Evolutionary conservation across 2,113 vertebrate genomes (phyloP).

Genomic region (Scortum barcoo): DNA sequence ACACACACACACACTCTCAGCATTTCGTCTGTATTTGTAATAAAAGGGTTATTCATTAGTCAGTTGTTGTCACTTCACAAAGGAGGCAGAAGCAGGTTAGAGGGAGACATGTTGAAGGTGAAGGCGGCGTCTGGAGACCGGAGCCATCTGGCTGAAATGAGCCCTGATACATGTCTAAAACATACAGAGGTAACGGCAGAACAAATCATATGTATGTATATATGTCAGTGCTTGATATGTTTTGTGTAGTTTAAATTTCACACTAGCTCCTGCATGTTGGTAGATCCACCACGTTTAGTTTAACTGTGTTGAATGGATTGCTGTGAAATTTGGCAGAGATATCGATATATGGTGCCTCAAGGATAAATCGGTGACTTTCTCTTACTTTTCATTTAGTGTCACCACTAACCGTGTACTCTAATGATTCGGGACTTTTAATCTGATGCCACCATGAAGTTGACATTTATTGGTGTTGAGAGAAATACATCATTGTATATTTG

Average conservation of each 20-base stretch:
- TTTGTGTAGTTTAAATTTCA: neutral
- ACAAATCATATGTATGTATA: neutral
- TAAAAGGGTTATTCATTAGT: constrained; percentile 47
- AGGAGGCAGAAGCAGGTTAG: constrained; percentile 17
- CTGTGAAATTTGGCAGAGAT: no score
- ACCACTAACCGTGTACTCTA: no score
- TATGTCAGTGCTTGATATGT: neutral
- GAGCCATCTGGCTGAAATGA: constrained; percentile 24
- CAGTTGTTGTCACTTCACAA: constrained; percentile 27
- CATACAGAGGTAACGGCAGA: neutral
- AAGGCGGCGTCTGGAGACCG: constrained; percentile 34
- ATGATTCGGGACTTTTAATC: neutral
- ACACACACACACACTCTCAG: neutral
- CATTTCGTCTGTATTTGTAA: constrained; percentile 12
- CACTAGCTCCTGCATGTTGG: neutral
- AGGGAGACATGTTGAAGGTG: constrained; percentile 33
- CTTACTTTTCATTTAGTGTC: neutral
- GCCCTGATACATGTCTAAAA: neutral
- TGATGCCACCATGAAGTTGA: neutral
- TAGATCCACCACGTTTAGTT: no score
- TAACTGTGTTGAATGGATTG: no score
- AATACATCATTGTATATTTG: neutral
- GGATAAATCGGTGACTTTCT: no score
- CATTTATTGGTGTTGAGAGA: neutral
- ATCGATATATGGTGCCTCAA: no score